Evolutionary conservation across 2,888 invertebrate species (phyloP).

Genomic region (Neria commutata): DNA sequence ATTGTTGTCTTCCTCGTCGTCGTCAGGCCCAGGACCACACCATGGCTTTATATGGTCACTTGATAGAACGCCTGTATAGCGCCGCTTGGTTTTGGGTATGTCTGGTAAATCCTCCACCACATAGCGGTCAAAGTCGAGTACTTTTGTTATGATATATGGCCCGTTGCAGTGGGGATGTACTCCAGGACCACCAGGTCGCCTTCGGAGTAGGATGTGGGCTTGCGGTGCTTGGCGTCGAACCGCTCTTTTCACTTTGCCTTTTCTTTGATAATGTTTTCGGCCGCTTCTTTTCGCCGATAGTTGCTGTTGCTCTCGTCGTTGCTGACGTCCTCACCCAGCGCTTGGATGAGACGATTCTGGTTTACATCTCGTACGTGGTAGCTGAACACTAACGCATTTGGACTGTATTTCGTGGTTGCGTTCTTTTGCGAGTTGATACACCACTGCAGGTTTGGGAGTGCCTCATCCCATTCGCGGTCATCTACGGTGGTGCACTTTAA

Average conservation of each 20-base stretch:
- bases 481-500: conserved; percentile 19
- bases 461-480: conserved; percentile 26
- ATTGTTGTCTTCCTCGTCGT: conserved; percentile 5
- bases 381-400: conserved; percentile 32
- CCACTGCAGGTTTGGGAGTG: conserved; percentile 28
- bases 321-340: conserved; percentile 15
- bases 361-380: conserved; percentile 26
- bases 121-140: conserved; percentile 20
- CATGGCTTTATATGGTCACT: conserved; percentile 27
- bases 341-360: conserved; percentile 19
- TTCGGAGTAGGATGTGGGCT: conserved; percentile 11
- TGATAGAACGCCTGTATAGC: conserved; percentile 21
- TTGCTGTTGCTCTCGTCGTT: neutral
- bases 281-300: neutral
- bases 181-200: conserved; percentile 21
- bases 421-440: conserved; percentile 27
- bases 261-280: conserved; percentile 14
- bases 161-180: conserved; percentile 23
- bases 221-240: conserved; percentile 18
- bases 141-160: conserved; percentile 22
- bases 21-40: conserved; percentile 16
- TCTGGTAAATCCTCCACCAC: conserved; percentile 25
- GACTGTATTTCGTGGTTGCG: conserved; percentile 20
- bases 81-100: conserved; percentile 9
- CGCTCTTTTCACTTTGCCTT: conserved; percentile 16